Evolutionary conservation across 2,113 vertebrate species (phyloP), one percentile per base, ranked within the genome.

Genomic region (Grallaria varia): DNA sequence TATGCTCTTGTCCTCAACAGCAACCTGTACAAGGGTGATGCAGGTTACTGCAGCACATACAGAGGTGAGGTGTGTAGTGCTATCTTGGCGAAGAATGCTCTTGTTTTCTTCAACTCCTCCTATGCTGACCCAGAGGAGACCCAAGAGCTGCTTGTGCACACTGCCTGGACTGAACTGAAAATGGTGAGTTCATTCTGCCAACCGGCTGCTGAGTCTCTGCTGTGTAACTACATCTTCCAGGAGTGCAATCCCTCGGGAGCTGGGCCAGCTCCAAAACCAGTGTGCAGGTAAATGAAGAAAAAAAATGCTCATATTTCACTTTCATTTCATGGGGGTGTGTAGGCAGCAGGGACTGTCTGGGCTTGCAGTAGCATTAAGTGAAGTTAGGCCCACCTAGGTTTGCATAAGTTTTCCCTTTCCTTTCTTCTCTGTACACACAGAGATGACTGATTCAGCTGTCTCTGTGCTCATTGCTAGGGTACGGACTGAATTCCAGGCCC

Each of bases 41-140:
- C 98, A 75, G 99, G 99, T 40, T 99, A 99, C 98, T 99, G 99
- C 95, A 98, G 98, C 66, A 98, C 98, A 1, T 99, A 99, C 96
- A 98, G 98, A 84, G 99, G 99, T 56, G 98, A 99, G n/a, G 97
- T 98, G 66, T 99, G 99, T 73, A 97, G 96, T 50, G 55, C 84
- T 25, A 72, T 98, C 55, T 97, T 99, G 91, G 97, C 45, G 4
- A 98, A 97, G 31, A 98, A 98, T 23, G 89, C 97, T 23, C 98
- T 99, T 92, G 98, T 99, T 86, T 99, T 99, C 98, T 99, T 99
- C 96, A 99, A 99, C 97, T 98, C 98, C 75, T 99, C 99, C 58
- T 98, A 98, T 56, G 91, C 95, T 23, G 98, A 99, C 86, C 98
- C 99, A 0, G 99, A 99, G 98, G 98, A 99, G 89, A 97, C 97